A percentile compares a stretch with the other conserved stretches of the same genome.
Evolutionary conservation across 2,797 vertebrate species (phyloP).

Genomic region (Rhynchonycteris naso): DNA sequence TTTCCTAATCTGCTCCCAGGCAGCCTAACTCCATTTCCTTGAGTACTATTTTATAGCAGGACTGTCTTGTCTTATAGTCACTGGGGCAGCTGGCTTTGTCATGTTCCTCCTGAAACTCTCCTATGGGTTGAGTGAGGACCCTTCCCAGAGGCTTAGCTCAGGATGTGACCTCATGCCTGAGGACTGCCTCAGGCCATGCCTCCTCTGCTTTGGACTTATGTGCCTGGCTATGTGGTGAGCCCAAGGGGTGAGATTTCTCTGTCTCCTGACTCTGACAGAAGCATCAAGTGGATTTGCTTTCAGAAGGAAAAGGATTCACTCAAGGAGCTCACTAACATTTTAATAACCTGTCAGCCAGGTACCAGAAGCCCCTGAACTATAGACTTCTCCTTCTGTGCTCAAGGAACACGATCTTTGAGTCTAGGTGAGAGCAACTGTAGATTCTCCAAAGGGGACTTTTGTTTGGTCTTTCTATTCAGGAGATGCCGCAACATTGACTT

Average conservation of each 20-base stretch:
- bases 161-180: background rate
- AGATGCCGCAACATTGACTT: background rate
- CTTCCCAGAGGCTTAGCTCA: background rate
- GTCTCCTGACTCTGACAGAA: background rate
- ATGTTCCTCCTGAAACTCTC: background rate
- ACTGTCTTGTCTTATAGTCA: background rate
- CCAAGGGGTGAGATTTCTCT: background rate
- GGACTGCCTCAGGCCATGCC: too few relatives aligned
- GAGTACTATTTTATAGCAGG: background rate
- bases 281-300: background rate
- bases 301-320: background rate
- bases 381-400: background rate
- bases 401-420: background rate
- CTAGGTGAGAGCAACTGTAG: background rate
- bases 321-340: background rate
- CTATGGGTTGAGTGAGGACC: background rate
- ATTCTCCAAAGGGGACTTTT: background rate
- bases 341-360: background rate
- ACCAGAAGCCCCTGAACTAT: background rate
- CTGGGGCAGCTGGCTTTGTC: background rate
- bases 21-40: background rate
- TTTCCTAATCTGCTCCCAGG: background rate
- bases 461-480: background rate
- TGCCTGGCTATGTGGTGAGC: background rate
- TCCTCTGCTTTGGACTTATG: slow-evolving; percentile 9